A percentile compares a stretch with the other conserved stretches of the same genome.
Evolutionary conservation across 2,797 vertebrate species (phyloP).

Genomic region (Tinamus major): DNA sequence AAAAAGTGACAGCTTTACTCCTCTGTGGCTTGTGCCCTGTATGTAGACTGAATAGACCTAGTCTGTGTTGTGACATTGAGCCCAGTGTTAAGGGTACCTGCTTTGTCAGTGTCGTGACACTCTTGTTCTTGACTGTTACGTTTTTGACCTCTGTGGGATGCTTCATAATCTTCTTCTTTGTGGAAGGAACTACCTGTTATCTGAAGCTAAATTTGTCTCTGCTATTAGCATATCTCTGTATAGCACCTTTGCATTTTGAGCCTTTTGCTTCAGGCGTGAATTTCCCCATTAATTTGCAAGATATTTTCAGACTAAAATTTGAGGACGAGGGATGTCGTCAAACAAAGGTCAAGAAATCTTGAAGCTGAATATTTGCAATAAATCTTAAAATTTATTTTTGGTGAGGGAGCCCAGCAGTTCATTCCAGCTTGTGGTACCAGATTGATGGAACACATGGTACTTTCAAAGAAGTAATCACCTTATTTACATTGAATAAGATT

Average conservation of each 20-base stretch:
- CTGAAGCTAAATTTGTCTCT: neutral
- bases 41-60: neutral
- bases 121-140: neutral
- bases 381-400: neutral
- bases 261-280: neutral
- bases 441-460: neutral
- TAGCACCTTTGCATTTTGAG: neutral
- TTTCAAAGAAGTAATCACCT: neutral
- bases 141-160: neutral
- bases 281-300: neutral
- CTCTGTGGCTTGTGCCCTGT: neutral
- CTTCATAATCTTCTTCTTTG: neutral
- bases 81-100: neutral
- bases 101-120: neutral
- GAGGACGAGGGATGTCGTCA: neutral
- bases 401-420: neutral
- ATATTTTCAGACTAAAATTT: neutral
- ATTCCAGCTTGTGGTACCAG: neutral
- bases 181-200: neutral
- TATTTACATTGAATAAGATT: neutral
- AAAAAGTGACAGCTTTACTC: neutral
- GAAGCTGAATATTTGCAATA: neutral
- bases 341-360: neutral
- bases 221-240: neutral
- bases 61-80: neutral